These are phyloP conservation scores for Bradysia coprophila DNA, from an alignment of 1,140 invertebrate genomes.

Conservation along the genomic window DNA sequence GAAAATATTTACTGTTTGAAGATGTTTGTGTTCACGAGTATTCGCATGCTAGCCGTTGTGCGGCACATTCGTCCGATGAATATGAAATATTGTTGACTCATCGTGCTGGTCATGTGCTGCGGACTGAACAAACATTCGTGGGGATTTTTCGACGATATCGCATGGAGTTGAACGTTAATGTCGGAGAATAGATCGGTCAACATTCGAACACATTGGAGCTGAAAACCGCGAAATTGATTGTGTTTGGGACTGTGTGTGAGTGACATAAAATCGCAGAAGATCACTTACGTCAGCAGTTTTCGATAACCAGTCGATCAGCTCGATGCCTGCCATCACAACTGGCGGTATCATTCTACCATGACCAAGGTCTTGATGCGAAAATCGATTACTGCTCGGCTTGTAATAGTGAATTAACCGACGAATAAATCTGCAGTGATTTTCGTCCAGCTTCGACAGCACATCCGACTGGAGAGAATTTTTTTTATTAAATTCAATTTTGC, in stretches of 20 bases:
- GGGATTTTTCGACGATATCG: slow-evolving; percentile 53
- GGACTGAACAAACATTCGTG: slow-evolving; percentile 82
- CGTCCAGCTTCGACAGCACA: slow-evolving; percentile 43
- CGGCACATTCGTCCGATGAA: slow-evolving; percentile 75
- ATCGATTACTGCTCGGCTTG: slow-evolving; percentile 71
- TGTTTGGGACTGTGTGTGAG: neutral
- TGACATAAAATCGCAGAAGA: neutral
- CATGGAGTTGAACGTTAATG: slow-evolving; percentile 53
- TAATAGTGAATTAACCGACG: slow-evolving; percentile 69
- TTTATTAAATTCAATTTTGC: slow-evolving; percentile 1
- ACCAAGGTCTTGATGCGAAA: slow-evolving; percentile 48
- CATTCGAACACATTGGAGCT: slow-evolving; percentile 36
- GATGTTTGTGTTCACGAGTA: slow-evolving; percentile 59
- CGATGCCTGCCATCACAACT: slow-evolving; percentile 50
- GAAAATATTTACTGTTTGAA: slow-evolving; percentile 56
- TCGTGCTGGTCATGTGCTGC: slow-evolving; percentile 65
- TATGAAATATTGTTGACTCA: slow-evolving; percentile 86
- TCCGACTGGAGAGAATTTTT: slow-evolving; percentile 15
- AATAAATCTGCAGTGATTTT: slow-evolving; percentile 57
- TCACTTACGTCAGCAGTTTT: slow-evolving; percentile 29
- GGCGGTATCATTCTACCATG: slow-evolving; percentile 30
- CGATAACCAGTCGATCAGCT: slow-evolving; percentile 59
- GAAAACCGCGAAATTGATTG: slow-evolving; percentile 3
- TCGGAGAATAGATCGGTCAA: slow-evolving; percentile 66
- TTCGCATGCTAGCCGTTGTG: slow-evolving; percentile 45